Conservation (phyloP, 2,888 invertebrate species). For the Cetonia aurata region DNA sequence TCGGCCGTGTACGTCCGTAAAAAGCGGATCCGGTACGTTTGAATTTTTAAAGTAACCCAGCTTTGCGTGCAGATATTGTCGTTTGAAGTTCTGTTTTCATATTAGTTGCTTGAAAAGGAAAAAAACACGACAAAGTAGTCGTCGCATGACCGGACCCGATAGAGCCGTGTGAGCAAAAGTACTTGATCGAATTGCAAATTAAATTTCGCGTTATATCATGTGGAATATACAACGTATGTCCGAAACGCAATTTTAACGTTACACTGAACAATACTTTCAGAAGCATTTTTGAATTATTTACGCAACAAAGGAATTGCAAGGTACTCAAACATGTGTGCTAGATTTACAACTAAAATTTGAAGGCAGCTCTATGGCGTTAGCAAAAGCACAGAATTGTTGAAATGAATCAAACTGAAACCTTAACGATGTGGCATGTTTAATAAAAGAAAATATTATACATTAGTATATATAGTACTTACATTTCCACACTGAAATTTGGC, state of each 20-base stretch:
- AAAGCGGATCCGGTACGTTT: constrained; percentile 14
- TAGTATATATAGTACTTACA: too few relatives aligned
- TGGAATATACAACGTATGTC: constrained; percentile 14
- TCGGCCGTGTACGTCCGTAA: constrained; percentile 15
- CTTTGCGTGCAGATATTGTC: constrained; percentile 21
- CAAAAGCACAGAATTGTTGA: too few relatives aligned
- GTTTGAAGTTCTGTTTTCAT: constrained; percentile 19
- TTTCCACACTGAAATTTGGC: too few relatives aligned
- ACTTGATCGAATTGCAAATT: constrained; percentile 30
- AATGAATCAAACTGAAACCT: too few relatives aligned
- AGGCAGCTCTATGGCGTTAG: too few relatives aligned
- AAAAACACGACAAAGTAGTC: constrained; percentile 17
- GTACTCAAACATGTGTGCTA: neutral
- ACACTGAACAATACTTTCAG: constrained; percentile 1
- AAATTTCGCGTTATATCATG: constrained; percentile 28
- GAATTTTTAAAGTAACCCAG: constrained; percentile 33
- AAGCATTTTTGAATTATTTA: constrained; percentile 1
- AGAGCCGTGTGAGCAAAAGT: constrained; percentile 2
- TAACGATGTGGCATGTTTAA: too few relatives aligned
- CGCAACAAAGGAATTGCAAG: too few relatives aligned
- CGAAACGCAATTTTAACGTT: constrained; percentile 15
- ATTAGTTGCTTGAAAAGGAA: neutral
- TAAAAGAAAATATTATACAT: too few relatives aligned
- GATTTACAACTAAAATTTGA: neutral
- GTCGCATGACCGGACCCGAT: constrained; percentile 7